Base-by-base conservation (phyloP, 2,797 vertebrate genomes). In the Sebastes nivosus region DNA sequence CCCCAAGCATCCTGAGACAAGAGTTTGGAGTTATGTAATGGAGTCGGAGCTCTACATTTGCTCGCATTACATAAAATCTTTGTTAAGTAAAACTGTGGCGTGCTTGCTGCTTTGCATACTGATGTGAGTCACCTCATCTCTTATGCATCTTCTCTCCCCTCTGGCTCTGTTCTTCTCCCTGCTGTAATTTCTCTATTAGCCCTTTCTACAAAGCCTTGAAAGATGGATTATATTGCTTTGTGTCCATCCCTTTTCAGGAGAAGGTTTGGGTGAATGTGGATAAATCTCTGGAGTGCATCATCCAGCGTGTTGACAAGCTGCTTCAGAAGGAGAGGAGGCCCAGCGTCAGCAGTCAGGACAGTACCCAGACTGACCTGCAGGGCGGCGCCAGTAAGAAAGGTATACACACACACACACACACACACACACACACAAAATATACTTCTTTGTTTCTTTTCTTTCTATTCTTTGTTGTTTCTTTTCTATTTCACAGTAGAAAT, bases 211-310 rank as follows among this genome's bases (percentile, higher is more conserved):
- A 2, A 24, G 38, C 46, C 55, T 16, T 50, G 8, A 58, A 42
- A 25, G 12, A 8, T 3, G 13, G 4, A 27, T 4, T 3, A 25
- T 1, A 1, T 6, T 8, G 12, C 2, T 32, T 63, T 0, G 8
- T 83, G 27, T 57, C 13, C 8, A 6, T 25, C 29, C 22, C n/a
- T 14, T 59, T 61, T 25, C 85, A 99, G 99, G 98, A 99, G 95
- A 99, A 98, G 67, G 97, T 99, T 77, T 99, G 99, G 99, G 79
- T 97, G 85, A 99, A 99, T 10, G 99, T 99, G 22, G 99, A 99
- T 82, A 99, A 99, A 89, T 99, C 98, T 86, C 95, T 99, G 89
- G 99, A 99, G 94, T 99, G 98, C 85, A 98, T 99, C 90, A 98
- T 99, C 84, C 97, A 99, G 93, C 95, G 97, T 4, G 98, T 99